Evolutionary conservation across 2,113 vertebrate species (phyloP), one percentile per base, ranked within the genome.

Genomic region (Tonatia bakeri): DNA sequence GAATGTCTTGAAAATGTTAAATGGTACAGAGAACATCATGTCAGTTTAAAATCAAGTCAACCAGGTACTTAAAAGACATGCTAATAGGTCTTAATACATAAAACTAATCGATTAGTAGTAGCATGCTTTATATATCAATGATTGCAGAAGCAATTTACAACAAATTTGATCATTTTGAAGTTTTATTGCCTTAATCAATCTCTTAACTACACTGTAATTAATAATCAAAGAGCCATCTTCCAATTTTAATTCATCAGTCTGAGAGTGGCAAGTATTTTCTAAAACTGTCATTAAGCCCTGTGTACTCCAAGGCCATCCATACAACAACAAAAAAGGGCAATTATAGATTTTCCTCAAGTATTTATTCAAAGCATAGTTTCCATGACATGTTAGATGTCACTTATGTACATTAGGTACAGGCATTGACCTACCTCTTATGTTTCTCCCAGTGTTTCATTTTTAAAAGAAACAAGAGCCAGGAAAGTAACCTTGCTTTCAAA

Each of bases 41-140:
- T 94, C 92, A 87, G 54, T 59, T 96, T 90, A 94, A 96, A 96
- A 96, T 94, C 82, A 94, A 94, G 61, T 94, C 76, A 97, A 94
- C 80, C 92, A 96, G 77, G 33, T 95, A 94, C 47, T 92, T 94
- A 52, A n/a, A 94, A 90, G 76, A 96, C 97, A 96, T 96, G 97
- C 97, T 86, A 69, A 96, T 38, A 95, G 80, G 65, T 87, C 72
- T 93, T 96, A 94, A 97, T 88, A 97, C 96, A 97, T 69, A 90
- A 90, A 97, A 87, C 80, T 88, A 93, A 81, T 50, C 61, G 50
- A 96, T 92, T 56, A 92, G 59, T 84, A 87, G 31, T 95, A 96
- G 95, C 97, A 97, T 97, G 97, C 95, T 97, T 95, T 95, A 96
- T 92, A 50, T 91, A 97, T 73, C 94, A 96, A 33, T 89, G 83